Percentiles rank a stretch among this genome's conserved stretches.
These are phyloP conservation scores for Euclidia mi DNA, from an alignment of 2,888 invertebrate genomes.

Conservation along the genomic window DNA sequence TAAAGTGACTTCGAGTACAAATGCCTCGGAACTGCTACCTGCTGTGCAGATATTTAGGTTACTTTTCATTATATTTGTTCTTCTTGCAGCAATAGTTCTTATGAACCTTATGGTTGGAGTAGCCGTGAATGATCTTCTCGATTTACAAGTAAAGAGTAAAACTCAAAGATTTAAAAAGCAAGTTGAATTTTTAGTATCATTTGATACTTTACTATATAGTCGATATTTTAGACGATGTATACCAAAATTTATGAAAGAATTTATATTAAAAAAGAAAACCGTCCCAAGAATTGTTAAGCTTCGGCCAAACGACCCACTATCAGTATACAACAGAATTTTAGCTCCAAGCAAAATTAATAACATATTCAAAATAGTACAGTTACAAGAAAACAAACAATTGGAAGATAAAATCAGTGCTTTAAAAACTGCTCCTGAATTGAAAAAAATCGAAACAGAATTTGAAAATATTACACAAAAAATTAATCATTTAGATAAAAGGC, in stretches of 20 bases:
- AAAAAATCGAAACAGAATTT: not conserved
- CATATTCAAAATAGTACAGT: constrained; percentile 75
- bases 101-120: constrained; percentile 90
- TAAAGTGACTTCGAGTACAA: too few species aligned
- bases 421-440: too few species aligned
- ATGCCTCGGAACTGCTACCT: too few species aligned
- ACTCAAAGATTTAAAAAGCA: constrained; percentile 87
- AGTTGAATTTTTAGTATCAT: constrained; percentile 82
- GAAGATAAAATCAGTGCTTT: constrained; percentile 30
- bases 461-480: not conserved
- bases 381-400: constrained; percentile 62
- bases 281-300: constrained; percentile 17
- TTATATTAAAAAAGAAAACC: constrained; percentile 32
- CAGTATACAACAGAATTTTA: constrained; percentile 59
- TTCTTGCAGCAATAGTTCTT: constrained; percentile 88
- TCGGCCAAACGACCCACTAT: constrained; percentile 32
- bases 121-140: constrained; percentile 89
- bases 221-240: constrained; percentile 41
- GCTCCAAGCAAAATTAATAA: constrained; percentile 73
- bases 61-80: constrained; percentile 85
- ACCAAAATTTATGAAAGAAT: constrained; percentile 30
- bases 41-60: constrained; percentile 79
- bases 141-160: constrained; percentile 86
- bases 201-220: constrained; percentile 50
- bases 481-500: too few species aligned